Evolutionary conservation across 2,888 invertebrate genomes (phyloP), one percentile per base, ranked within the genome.

Genomic region (Hylaea fasciaria): DNA sequence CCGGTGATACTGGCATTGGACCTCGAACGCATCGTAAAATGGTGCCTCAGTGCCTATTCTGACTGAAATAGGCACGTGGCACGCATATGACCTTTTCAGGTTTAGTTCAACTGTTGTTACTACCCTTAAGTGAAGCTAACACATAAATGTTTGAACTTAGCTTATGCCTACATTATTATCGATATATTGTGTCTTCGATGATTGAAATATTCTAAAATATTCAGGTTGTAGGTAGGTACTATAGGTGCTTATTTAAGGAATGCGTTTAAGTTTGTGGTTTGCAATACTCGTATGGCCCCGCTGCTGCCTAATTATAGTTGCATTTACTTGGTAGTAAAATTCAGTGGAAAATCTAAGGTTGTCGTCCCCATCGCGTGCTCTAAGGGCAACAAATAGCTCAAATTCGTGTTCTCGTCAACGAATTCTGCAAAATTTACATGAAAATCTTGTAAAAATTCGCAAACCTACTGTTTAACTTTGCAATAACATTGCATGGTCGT

Each of bases 341-440:
- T 44, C 43, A 45, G 45, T 45, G 43, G n/a, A 35, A 47, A 16
- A 50, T n/a, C 9, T 40, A 40, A 73, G 74, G 72, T 71, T 66
- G 67, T 75, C 74, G 77, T 76, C 73, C 78, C 74, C 69, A 73
- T 85, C 77, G 83, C 80, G 82, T 83, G 80, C 72, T 71, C 16
- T 52, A 28, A 37, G 16, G 45, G 10, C 47, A 63, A 14, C 46
- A 8, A 49, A 58, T 59, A 51, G 56, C 48, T 56, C 53, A 51
- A 58, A 63, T 40, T 64, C 53, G 71, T 66, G 64, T 72, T 59
- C 53, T 77, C 69, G 72, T 74, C 76, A 72, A 71, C 68, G 61
- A 69, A 73, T 71, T 65, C 69, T 71, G 72, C 71, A 63, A 74
- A 83, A 81, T 85, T 84, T 81, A 77, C 80, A 82, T 85, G 71